Base-by-base conservation (phyloP, 2,113 vertebrate genomes). In the Clarias magur region DNA sequence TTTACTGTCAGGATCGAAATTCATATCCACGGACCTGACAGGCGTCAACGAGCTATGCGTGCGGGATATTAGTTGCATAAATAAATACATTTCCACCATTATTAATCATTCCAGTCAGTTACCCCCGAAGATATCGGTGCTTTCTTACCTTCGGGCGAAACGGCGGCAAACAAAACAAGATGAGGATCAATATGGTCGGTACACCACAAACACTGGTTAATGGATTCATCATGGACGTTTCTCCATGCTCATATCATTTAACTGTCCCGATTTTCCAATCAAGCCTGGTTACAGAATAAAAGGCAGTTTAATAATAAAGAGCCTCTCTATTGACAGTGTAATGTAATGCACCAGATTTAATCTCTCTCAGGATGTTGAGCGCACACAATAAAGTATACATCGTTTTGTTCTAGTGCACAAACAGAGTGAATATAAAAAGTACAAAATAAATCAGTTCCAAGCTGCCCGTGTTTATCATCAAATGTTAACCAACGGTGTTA, bases 1-100 rank as follows among this genome's bases (percentile, higher is more conserved):
- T 63, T 73, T 63, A 83, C 67, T 87, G 86, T n/a, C 86, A 56
- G 57, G 65, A 83, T 75, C 63, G 19, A 34, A 83, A 73, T 82
- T 57, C 59, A 34, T 30, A 65, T 12, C 57, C 42, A 56, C 42
- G 30, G 6, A 38, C 25, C 42, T 56, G 56, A 83, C 70, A 78
- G 70, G 21, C 42, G 19, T 70, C 82, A 60, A 81, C 75, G 34
- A 87, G n/a, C 56, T 21, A 21, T 82, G 56, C 25, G 38, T 57
- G 42, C 7, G 48, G 56, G 42, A 65, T 54, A 56, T 75, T 30
- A 30, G 42, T 12, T 87, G 70, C 72, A 87, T 83, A 38, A 65
- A 78, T 78, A 30, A 76, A 82, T 82, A 57, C n/a, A 80, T n/a
- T 53, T 34, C 30, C 68, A 81, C 65, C n/a, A 42, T 70, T 82